phyloP scores from a whole-genome alignment of 2,113 vertebrate species.

The Xenus cinereus region DNA sequence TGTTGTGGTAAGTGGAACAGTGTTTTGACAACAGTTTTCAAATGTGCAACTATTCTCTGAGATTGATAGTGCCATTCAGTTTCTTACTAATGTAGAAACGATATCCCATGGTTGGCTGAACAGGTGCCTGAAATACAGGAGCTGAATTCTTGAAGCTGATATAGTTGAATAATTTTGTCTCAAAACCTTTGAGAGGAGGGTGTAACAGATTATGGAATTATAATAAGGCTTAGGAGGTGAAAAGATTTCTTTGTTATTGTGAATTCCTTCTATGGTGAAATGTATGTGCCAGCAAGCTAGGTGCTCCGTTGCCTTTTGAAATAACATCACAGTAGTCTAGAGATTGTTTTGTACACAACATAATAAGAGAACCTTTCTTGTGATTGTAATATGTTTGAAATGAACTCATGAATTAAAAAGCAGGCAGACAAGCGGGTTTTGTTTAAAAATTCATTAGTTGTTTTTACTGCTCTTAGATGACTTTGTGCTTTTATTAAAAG shows the following conservation, averaged over 20 bases:
- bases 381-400: background rate
- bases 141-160: background rate
- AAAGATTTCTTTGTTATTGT: background rate
- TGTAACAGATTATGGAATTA: background rate
- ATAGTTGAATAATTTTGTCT: background rate
- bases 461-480: background rate
- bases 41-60: background rate
- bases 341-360: background rate
- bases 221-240: background rate
- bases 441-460: background rate
- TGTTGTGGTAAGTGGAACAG: background rate
- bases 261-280: background rate
- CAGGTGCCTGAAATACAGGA: background rate
- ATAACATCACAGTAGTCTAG: background rate
- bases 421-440: background rate
- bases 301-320: background rate
- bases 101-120: accelerated
- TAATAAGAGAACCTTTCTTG: background rate
- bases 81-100: background rate
- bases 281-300: background rate
- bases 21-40: background rate
- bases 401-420: background rate
- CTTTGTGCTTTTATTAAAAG: background rate
- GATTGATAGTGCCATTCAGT: background rate
- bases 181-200: background rate